Evolutionary conservation across 2,113 vertebrate genomes (phyloP).

Genomic region (Hippoglossus stenolepis): DNA sequence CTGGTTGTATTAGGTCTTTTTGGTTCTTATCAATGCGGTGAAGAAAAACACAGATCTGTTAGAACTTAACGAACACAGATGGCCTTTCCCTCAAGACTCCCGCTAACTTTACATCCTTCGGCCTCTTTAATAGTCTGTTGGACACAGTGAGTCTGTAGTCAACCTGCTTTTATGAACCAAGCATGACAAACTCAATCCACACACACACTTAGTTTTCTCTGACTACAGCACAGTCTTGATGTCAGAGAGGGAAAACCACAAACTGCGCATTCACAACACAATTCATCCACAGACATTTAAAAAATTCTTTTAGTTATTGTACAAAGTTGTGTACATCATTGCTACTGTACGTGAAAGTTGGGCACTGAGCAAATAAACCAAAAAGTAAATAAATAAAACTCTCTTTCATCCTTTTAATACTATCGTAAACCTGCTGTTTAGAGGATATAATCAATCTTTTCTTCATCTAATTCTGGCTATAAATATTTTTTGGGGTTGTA

Average conservation of each 20-base stretch:
- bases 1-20: background rate
- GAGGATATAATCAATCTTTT: too few relatives aligned
- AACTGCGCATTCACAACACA: too few relatives aligned
- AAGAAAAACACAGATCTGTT: background rate
- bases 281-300: too few relatives aligned
- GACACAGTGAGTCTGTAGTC: slow-evolving; percentile 16
- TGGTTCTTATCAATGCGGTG: background rate
- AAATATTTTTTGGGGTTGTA: background rate
- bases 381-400: too few relatives aligned
- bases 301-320: too few relatives aligned
- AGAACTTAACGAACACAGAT: background rate
- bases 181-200: background rate
- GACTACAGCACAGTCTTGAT: too few relatives aligned
- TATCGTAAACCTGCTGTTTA: too few relatives aligned
- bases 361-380: too few relatives aligned
- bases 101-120: slow-evolving; percentile 25
- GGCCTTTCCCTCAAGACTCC: slow-evolving; percentile 14
- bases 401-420: too few relatives aligned
- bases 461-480: background rate
- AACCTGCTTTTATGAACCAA: slow-evolving; percentile 14
- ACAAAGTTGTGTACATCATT: too few relatives aligned
- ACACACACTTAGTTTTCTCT: slow-evolving; percentile 1
- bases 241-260: too few relatives aligned
- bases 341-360: too few relatives aligned
- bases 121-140: slow-evolving; percentile 29